phyloP scores from a whole-genome alignment of 2,113 vertebrate genomes.

The Acanthochromis polyacanthus region DNA sequence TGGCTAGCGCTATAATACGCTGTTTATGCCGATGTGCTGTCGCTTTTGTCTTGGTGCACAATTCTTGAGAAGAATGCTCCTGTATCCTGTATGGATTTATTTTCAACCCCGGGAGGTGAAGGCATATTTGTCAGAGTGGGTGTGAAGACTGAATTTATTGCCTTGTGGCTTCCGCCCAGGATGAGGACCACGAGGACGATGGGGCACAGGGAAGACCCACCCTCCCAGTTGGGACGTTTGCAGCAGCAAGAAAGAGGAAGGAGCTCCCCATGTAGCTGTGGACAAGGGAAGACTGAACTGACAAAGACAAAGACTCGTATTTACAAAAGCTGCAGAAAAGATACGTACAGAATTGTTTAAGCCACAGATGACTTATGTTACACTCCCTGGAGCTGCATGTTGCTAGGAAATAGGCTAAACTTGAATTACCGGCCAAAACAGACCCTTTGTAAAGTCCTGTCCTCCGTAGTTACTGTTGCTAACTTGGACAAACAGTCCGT shows the following conservation, averaged over 20 bases:
- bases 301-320: slow-evolving; percentile 25
- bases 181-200: slow-evolving; percentile 77
- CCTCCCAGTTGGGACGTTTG: slow-evolving; percentile 81
- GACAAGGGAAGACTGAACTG: slow-evolving; percentile 64
- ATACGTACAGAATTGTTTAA: slow-evolving; percentile 25
- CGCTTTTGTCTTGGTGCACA: slow-evolving; percentile 40
- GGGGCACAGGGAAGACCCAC: slow-evolving; percentile 83
- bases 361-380: slow-evolving; percentile 22
- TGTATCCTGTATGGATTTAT: slow-evolving; percentile 85
- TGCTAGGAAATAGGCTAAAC: slow-evolving; percentile 45
- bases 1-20: slow-evolving; percentile 16
- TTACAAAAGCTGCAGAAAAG: slow-evolving; percentile 18
- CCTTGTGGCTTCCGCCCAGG: slow-evolving; percentile 87
- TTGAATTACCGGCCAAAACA: slow-evolving; percentile 3
- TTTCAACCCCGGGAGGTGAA: slow-evolving; percentile 80
- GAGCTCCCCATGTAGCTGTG: slow-evolving; percentile 77
- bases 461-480: slow-evolving; percentile 62
- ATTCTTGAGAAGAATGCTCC: slow-evolving; percentile 75
- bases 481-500: slow-evolving; percentile 65
- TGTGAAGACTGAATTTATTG: slow-evolving; percentile 90
- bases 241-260: slow-evolving; percentile 84
- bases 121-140: slow-evolving; percentile 86
- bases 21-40: slow-evolving; percentile 15
- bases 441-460: slow-evolving; percentile 24
- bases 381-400: background rate